Base-by-base conservation (phyloP, 2,797 vertebrate species). In the Bucorvus abyssinicus region DNA sequence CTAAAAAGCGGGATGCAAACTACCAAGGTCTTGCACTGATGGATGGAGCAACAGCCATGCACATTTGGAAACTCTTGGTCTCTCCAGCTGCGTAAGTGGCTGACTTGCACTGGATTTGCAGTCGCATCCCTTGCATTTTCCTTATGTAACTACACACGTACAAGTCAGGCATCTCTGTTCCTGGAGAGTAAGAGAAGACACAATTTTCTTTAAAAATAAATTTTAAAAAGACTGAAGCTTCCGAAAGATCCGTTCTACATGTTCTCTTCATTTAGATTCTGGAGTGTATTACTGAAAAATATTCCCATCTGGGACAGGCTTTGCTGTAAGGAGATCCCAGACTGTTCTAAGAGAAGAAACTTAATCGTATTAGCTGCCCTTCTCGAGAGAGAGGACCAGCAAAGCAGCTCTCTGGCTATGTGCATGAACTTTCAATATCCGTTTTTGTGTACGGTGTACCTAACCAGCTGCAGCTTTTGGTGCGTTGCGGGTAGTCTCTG, bases 351-450 rank as follows among this genome's bases (percentile, higher is more conserved):
- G 63, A 76, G 56, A 93, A 67, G 18, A 82, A 82, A 38, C 7
- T 47, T 82, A 36, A 44, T 52, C 4, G 0, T n/a, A 38, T 64
- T 57, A 84, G 34, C 34, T 86, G 44, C 12, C 7, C 5, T 79
- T 84, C 50, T n/a, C 1, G 1, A 40, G 49, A 40, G 49, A n/a
- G 24, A 89, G 12, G 16, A n/a, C 13, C 17, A 32, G 23, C 56
- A 44, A 82, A 90, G 49, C 2, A 1, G 6, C 38, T 67, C 26
- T 65, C 55, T 17, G 42, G 30, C 20, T 60, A 6, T 0, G 0
- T 53, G 9, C 7, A 3, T n/a, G 42, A 82, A 34, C 24, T 55
- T 83, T 42, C 3, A 2, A 1, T 49, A 34, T 42, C 10, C 3
- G 2, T 81, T 81, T 11, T 14, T 47, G 7, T 38, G 6, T 45